Percentiles rank a stretch among this genome's conserved stretches.
These are phyloP conservation scores for Mallateleia sp. DNA, from an alignment of 2,888 invertebrate genomes.

Conservation along the genomic window DNA sequence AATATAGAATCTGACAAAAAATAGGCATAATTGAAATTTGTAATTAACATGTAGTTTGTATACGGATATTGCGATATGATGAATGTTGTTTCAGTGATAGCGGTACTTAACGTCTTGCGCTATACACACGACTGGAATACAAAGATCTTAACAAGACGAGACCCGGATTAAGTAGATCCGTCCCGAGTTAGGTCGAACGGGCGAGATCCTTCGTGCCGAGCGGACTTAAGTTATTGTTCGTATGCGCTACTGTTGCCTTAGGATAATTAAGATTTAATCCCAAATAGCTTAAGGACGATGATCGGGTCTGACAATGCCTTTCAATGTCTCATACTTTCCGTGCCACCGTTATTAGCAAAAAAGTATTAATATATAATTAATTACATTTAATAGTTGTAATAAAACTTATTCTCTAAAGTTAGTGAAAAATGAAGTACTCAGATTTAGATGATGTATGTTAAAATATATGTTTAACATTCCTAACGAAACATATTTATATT, in stretches of 20 bases:
- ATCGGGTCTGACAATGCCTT: constrained; percentile 77
- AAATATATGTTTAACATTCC: too few species aligned
- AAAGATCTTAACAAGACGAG: constrained; percentile 85
- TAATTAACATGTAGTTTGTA: constrained; percentile 76
- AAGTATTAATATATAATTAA: too few species aligned
- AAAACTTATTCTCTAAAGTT: too few species aligned
- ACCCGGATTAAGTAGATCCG: constrained; percentile 87
- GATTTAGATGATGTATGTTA: too few species aligned
- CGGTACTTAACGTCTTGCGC: constrained; percentile 82
- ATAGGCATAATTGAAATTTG: constrained; percentile 65
- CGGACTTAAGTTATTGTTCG: constrained; percentile 87
- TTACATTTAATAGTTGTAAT: too few species aligned
- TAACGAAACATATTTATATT: too few species aligned
- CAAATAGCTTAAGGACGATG: constrained; percentile 84
- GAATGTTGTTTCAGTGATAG: constrained; percentile 77
- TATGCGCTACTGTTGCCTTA: constrained; percentile 86
- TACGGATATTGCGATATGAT: constrained; percentile 77
- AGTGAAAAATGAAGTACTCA: too few species aligned
- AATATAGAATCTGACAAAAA: too few species aligned
- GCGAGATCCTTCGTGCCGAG: constrained; percentile 83
- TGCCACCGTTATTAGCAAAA: too few species aligned
- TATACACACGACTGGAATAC: constrained; percentile 80
- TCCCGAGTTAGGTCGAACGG: constrained; percentile 85
- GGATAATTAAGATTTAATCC: constrained; percentile 87
- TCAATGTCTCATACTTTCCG: constrained; percentile 44